Evolutionary conservation across 2,113 vertebrate genomes (phyloP).

Genomic region (Mobula birostris): DNA sequence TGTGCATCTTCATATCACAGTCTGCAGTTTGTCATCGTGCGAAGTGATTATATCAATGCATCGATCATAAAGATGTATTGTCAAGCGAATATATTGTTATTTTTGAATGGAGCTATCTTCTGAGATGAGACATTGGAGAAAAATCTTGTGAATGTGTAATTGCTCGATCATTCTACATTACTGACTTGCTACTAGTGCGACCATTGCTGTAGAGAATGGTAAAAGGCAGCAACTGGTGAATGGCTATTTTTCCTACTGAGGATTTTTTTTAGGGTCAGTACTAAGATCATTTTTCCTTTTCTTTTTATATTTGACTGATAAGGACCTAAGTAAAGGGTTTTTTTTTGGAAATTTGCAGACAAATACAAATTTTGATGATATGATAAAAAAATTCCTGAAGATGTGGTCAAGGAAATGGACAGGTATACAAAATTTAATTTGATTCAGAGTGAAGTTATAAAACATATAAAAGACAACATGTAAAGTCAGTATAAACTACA

Average conservation of each 20-base stretch:
- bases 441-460: not conserved
- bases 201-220: not conserved
- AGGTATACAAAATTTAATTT: not conserved
- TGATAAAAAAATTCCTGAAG: not conserved
- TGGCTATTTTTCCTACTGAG: not conserved
- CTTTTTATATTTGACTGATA: not conserved
- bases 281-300: not conserved
- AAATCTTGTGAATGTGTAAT: not conserved
- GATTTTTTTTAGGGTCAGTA: not conserved
- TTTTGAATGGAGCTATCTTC: not conserved
- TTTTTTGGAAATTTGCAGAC: no score
- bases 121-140: not conserved
- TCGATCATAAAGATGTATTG: not conserved
- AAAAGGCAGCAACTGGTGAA: not conserved
- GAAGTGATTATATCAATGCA: not conserved
- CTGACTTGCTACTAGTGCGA: not conserved
- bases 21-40: not conserved
- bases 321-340: not conserved
- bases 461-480: not conserved
- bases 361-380: not conserved
- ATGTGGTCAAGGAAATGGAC: no score
- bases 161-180: not conserved
- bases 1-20: not conserved
- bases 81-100: not conserved
- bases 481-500: not conserved